Evolutionary conservation across 2,888 invertebrate genomes (phyloP).

Genomic region (Furcula furcula): DNA sequence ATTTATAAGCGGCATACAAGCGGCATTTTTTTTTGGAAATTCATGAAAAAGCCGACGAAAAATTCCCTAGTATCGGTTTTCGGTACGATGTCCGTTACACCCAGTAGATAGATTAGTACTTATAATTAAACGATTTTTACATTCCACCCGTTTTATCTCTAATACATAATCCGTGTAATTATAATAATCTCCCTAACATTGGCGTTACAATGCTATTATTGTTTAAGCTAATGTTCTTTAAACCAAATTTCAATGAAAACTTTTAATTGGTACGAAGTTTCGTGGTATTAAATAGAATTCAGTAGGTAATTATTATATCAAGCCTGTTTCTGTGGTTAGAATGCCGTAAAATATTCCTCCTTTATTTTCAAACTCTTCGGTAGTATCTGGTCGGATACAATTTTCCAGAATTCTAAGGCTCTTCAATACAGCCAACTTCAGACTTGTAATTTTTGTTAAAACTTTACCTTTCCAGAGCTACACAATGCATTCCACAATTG

Average conservation of each 20-base stretch:
- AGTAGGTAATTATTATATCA: slow-evolving; percentile 52
- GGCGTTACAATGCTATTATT: slow-evolving; percentile 59
- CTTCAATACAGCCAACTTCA: too few relatives aligned
- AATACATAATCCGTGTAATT: slow-evolving; percentile 6
- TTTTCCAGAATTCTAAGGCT: too few relatives aligned
- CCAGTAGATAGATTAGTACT: too few relatives aligned
- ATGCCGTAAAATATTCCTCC: slow-evolving; percentile 46
- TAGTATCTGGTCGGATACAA: slow-evolving; percentile 21
- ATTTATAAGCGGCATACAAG: too few relatives aligned
- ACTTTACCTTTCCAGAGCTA: too few relatives aligned
- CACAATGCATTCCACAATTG: too few relatives aligned
- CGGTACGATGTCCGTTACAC: too few relatives aligned
- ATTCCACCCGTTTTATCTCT: not conserved
- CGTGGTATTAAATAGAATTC: slow-evolving; percentile 55
- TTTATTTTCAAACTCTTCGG: slow-evolving; percentile 44
- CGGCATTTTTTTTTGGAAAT: too few relatives aligned
- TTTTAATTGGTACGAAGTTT: slow-evolving; percentile 68
- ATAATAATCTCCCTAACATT: slow-evolving; percentile 56
- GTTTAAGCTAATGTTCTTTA: slow-evolving; percentile 53
- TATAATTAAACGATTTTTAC: too few relatives aligned
- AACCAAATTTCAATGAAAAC: slow-evolving; percentile 49
- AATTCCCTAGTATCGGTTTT: too few relatives aligned
- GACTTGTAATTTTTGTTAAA: too few relatives aligned
- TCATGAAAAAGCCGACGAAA: too few relatives aligned
- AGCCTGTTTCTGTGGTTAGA: slow-evolving; percentile 42